Percentiles rank a stretch among this genome's conserved stretches.
These are phyloP conservation scores for Temnothorax nylanderi DNA, from an alignment of 1,140 invertebrate genomes.

Conservation along the genomic window DNA sequence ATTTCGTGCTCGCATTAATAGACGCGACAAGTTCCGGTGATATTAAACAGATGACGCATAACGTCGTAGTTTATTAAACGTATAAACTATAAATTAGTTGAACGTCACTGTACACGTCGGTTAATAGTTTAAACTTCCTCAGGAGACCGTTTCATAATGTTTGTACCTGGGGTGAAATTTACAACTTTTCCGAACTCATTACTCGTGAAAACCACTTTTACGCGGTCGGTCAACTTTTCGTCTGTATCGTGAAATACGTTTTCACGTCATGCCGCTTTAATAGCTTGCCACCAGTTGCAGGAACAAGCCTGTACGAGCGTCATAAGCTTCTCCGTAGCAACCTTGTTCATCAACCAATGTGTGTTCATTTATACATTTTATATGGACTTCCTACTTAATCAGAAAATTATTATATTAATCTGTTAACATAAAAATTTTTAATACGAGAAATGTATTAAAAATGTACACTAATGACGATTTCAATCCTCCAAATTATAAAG, in stretches of 20 bases:
- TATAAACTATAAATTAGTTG: constrained; percentile 62
- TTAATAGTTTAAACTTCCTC: constrained; percentile 62
- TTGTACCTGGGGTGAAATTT: constrained; percentile 52
- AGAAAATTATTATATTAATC: constrained; percentile 5
- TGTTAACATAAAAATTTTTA: background rate
- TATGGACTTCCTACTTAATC: background rate
- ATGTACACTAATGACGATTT: background rate
- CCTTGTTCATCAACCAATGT: constrained; percentile 29
- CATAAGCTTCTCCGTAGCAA: constrained; percentile 46
- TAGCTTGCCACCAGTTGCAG: constrained; percentile 60
- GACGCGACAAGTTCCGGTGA: constrained; percentile 28
- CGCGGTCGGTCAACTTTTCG: constrained; percentile 59
- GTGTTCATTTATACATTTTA: constrained; percentile 18
- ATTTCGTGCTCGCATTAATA: constrained; percentile 26
- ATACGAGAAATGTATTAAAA: background rate
- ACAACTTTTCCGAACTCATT: constrained; percentile 66
- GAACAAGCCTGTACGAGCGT: constrained; percentile 29
- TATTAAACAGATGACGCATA: constrained; percentile 59
- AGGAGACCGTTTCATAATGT: constrained; percentile 55
- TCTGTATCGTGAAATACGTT: constrained; percentile 62
- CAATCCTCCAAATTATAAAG: background rate
- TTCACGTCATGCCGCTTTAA: constrained; percentile 57
- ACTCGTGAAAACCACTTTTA: constrained; percentile 60
- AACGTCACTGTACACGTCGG: constrained; percentile 55
- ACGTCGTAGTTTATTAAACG: constrained; percentile 51